phyloP scores from a whole-genome alignment of 2,888 invertebrate species.

The Girardia tigrina region DNA sequence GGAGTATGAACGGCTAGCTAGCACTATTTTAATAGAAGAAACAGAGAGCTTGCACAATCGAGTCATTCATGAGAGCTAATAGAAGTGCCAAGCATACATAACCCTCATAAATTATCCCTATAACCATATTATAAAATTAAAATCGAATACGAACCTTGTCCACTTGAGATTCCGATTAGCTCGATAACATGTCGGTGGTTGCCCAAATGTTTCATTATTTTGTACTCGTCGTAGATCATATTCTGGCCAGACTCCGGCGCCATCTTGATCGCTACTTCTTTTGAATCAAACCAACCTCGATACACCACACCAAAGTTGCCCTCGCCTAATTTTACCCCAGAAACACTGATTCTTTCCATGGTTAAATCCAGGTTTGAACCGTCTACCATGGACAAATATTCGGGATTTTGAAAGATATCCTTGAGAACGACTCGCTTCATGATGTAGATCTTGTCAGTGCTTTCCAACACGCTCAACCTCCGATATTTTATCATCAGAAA shows the following conservation, averaged over 20 bases:
- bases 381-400: neutral
- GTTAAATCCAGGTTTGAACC: neutral
- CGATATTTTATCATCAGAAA: too few relatives aligned
- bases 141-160: neutral
- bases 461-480: too few relatives aligned
- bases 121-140: neutral
- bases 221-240: neutral
- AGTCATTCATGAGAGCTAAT: too few relatives aligned
- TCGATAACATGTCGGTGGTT: neutral
- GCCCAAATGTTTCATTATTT: neutral
- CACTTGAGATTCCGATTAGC: neutral
- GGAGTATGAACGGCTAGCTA: too few relatives aligned
- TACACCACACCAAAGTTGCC: neutral
- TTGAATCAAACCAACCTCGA: neutral
- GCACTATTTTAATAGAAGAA: too few relatives aligned
- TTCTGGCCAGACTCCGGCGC: neutral
- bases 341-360: neutral
- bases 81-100: too few relatives aligned
- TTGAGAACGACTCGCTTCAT: neutral
- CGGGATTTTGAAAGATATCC: neutral
- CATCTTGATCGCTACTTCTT: neutral
- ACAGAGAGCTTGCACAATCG: too few relatives aligned
- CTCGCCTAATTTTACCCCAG: neutral
- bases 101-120: too few relatives aligned
- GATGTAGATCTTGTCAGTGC: too few relatives aligned